These are phyloP conservation scores for Cantharis rustica DNA, from an alignment of 2,888 invertebrate genomes.

Conservation along the genomic window DNA sequence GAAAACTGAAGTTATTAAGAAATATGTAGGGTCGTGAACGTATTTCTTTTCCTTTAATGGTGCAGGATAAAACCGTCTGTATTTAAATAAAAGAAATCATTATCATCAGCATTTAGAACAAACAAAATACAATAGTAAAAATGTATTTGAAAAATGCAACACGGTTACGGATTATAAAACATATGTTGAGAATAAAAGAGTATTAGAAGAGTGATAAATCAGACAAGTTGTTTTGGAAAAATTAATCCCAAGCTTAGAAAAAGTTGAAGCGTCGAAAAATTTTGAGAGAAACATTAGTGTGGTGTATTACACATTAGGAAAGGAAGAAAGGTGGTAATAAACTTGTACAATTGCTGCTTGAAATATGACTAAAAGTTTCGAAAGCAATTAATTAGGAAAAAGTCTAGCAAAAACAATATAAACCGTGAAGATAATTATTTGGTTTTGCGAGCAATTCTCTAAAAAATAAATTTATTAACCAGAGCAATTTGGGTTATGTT, in stretches of 20 bases:
- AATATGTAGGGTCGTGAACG: not conserved
- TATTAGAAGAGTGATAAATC: not conserved
- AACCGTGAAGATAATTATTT: not conserved
- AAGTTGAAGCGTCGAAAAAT: not conserved
- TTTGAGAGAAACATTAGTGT: not conserved
- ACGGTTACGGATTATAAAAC: not conserved
- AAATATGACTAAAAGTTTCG: not conserved
- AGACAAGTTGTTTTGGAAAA: not conserved
- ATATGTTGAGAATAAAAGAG: not conserved
- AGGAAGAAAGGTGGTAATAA: not conserved
- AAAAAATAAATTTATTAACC: not conserved
- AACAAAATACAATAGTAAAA: not conserved
- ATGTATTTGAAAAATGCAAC: not conserved
- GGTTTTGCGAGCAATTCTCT: not conserved
- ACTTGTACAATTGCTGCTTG: not conserved
- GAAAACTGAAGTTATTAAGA: not conserved
- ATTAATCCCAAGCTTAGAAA: not conserved
- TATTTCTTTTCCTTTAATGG: not conserved
- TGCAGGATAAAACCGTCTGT: not conserved
- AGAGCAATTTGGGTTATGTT: not conserved
- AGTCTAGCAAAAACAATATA: not conserved
- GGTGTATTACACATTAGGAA: not conserved
- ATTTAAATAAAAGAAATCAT: not conserved
- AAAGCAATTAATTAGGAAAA: not conserved
- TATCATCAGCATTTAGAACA: not conserved